These are phyloP conservation scores for Gobiocypris rarus DNA, from an alignment of 2,113 vertebrate species.

Conservation along the genomic window DNA sequence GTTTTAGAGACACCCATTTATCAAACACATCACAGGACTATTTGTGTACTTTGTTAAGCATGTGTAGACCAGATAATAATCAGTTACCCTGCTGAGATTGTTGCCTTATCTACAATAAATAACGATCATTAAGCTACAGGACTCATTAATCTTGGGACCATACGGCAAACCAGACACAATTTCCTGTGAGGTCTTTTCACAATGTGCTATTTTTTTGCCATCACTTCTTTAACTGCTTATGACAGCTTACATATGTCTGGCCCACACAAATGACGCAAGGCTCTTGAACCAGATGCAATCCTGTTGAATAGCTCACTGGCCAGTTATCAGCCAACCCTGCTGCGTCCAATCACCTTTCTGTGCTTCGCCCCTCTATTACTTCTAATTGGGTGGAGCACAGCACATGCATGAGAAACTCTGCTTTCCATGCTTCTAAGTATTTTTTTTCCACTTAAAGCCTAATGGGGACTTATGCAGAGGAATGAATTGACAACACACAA, in stretches of 20 bases:
- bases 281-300: slow-evolving; percentile 28
- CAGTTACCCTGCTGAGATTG: neutral
- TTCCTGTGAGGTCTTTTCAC: slow-evolving; percentile 4
- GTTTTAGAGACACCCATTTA: slow-evolving; percentile 8
- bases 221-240: slow-evolving; percentile 25
- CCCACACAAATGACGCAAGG: slow-evolving; percentile 47
- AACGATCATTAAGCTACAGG: slow-evolving; percentile 22
- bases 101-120: neutral
- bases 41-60: neutral
- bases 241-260: slow-evolving; percentile 45
- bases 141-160: slow-evolving; percentile 18
- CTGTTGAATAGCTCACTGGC: slow-evolving; percentile 25
- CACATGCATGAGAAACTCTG: slow-evolving; percentile 1
- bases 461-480: neutral
- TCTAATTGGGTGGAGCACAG: slow-evolving; percentile 15
- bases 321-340: slow-evolving; percentile 14
- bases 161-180: neutral
- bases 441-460: neutral
- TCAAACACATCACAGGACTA: neutral
- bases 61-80: slow-evolving; percentile 33
- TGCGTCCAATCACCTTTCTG: slow-evolving; percentile 28
- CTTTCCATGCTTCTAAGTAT: slow-evolving; percentile 1
- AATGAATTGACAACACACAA: slow-evolving; percentile 11
- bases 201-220: slow-evolving; percentile 20
- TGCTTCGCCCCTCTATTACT: neutral